Evolutionary conservation across 2,888 invertebrate species (phyloP).

Genomic region (Caradrina clavipalpis): DNA sequence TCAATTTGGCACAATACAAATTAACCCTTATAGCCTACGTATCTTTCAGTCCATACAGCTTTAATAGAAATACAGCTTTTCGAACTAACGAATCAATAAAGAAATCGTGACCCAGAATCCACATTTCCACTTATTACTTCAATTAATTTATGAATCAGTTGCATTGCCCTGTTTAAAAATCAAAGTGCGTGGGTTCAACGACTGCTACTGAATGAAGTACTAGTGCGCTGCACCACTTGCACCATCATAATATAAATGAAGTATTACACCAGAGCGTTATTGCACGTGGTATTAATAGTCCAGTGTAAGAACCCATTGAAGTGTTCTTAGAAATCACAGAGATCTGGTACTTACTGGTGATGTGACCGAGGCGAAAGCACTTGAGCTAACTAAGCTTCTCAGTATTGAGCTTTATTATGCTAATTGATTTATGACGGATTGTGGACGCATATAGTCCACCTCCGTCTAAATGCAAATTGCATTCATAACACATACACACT

Average conservation of each 20-base stretch:
- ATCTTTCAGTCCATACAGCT: slow-evolving; percentile 2
- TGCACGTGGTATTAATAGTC: slow-evolving; percentile 62
- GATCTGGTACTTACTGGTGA: slow-evolving; percentile 36
- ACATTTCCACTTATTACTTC: slow-evolving; percentile 37
- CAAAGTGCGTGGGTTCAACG: slow-evolving; percentile 66
- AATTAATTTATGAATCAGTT: slow-evolving; percentile 58
- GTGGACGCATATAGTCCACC: background rate
- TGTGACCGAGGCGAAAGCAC: slow-evolving; percentile 2
- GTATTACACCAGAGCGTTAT: slow-evolving; percentile 48
- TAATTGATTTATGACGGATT: background rate
- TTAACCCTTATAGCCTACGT: background rate
- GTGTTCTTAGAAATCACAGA: slow-evolving; percentile 60
- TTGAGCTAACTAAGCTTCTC: slow-evolving; percentile 15
- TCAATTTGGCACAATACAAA: background rate
- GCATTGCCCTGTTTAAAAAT: slow-evolving; percentile 55
- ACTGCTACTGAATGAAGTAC: slow-evolving; percentile 60
- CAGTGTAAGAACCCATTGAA: slow-evolving; percentile 64
- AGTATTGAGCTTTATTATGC: background rate
- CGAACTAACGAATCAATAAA: slow-evolving; percentile 16
- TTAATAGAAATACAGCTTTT: slow-evolving; percentile 4
- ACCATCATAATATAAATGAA: slow-evolving; percentile 48
- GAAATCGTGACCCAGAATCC: slow-evolving; percentile 14
- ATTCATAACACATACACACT: background rate
- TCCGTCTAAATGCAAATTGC: background rate
- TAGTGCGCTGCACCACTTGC: slow-evolving; percentile 59